A percentile compares a stretch with the other conserved stretches of the same genome.
Evolutionary conservation across 2,113 vertebrate genomes (phyloP).

Genomic region (Elephantulus edwardii): DNA sequence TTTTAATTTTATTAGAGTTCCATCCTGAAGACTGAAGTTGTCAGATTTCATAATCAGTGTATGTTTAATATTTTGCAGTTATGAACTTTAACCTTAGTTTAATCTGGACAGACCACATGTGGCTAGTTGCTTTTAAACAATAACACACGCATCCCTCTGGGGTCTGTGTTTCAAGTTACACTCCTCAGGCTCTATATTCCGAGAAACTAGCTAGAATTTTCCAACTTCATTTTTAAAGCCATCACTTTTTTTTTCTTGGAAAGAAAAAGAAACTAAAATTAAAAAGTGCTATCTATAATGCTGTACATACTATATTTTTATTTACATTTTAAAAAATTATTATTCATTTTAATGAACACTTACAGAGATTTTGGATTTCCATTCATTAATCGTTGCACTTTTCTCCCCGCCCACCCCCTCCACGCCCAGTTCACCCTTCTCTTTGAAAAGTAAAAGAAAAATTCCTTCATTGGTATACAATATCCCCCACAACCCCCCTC

Average conservation of each 20-base stretch:
- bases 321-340: too few relatives aligned
- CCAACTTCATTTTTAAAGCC: slow-evolving; percentile 27
- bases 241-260: slow-evolving; percentile 2
- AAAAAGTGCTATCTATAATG: background rate
- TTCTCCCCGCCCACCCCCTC: too few relatives aligned
- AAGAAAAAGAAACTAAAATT: slow-evolving; percentile 29
- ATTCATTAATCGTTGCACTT: too few relatives aligned
- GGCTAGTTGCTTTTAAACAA: slow-evolving; percentile 37
- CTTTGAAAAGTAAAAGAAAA: too few relatives aligned
- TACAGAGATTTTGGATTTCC: too few relatives aligned
- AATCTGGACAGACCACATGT: slow-evolving; percentile 55
- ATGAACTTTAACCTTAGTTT: slow-evolving; percentile 57
- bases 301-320: background rate
- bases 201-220: slow-evolving; percentile 31
- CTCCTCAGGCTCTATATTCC: slow-evolving; percentile 30
- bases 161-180: slow-evolving; percentile 43
- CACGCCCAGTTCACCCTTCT: too few relatives aligned
- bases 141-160: slow-evolving; percentile 21
- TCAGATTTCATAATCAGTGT: slow-evolving; percentile 48
- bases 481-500: too few relatives aligned
- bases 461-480: too few relatives aligned
- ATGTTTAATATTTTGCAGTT: slow-evolving; percentile 58
- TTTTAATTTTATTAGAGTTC: slow-evolving; percentile 33
- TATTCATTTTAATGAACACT: too few relatives aligned
- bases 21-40: slow-evolving; percentile 44